phyloP scores from a whole-genome alignment of 92 coral and sea anemone genomes.

The Palythoa heliodiscus region DNA sequence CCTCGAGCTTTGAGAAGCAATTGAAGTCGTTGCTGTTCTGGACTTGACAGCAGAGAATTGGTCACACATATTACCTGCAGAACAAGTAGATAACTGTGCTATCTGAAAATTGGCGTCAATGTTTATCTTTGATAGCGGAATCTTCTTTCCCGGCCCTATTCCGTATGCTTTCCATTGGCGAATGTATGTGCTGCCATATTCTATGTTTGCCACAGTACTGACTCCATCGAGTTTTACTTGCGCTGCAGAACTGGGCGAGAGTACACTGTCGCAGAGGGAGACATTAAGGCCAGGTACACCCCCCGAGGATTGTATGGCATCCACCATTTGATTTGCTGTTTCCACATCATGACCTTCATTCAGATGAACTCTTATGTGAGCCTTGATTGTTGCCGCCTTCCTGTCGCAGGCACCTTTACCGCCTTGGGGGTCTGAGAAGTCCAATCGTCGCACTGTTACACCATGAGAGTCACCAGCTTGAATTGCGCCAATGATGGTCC shows the following conservation, averaged over 20 bases:
- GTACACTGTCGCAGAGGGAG: slow-evolving; percentile 50
- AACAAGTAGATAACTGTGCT: slow-evolving; percentile 44
- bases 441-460: slow-evolving; percentile 55
- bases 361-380: slow-evolving; percentile 53
- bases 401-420: slow-evolving; percentile 78
- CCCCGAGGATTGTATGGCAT: slow-evolving; percentile 61
- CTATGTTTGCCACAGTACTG: slow-evolving; percentile 59
- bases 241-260: slow-evolving; percentile 50
- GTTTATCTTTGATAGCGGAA: slow-evolving; percentile 54
- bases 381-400: slow-evolving; percentile 69
- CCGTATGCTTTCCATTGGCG: slow-evolving; percentile 63
- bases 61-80: slow-evolving; percentile 42
- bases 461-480: slow-evolving; percentile 52
- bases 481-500: slow-evolving; percentile 64
- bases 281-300: slow-evolving; percentile 67
- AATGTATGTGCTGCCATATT: slow-evolving; percentile 45
- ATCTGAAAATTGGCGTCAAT: slow-evolving; percentile 43
- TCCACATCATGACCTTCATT: slow-evolving; percentile 72
- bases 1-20: slow-evolving; percentile 36
- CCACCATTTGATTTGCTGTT: slow-evolving; percentile 57
- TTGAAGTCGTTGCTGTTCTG: slow-evolving; percentile 41
- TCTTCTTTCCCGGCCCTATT: slow-evolving; percentile 64
- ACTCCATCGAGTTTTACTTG: slow-evolving; percentile 48
- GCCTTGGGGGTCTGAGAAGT: slow-evolving; percentile 75
- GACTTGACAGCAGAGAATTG: slow-evolving; percentile 43